Percentiles rank a stretch among this genome's conserved stretches.
Conservation (phyloP, 2,797 vertebrate species). For the Pseudochaenichthys georgianus region DNA sequence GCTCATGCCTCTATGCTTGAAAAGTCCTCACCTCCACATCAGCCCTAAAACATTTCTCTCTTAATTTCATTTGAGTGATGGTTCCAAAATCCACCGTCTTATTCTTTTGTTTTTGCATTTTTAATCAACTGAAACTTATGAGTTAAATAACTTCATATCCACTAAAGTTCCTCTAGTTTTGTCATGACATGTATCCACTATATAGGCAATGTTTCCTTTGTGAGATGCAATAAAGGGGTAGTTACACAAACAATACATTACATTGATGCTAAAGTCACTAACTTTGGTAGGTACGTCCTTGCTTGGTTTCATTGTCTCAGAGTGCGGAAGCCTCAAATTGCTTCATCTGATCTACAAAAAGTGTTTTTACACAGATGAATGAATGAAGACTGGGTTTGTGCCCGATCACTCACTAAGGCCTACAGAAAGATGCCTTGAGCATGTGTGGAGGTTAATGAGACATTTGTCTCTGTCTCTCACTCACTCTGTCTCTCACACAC, state of each 20-base stretch:
- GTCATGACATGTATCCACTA: neutral
- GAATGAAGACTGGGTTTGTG: neutral
- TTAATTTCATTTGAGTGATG: neutral
- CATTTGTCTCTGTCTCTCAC: conserved; percentile 48
- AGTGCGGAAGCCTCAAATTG: neutral
- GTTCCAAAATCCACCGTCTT: neutral
- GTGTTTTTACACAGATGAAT: conserved; percentile 12
- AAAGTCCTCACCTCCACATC: neutral
- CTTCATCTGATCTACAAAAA: neutral
- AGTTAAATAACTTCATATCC: neutral
- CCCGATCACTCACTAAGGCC: neutral
- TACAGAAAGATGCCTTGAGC: neutral
- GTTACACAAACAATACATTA: neutral
- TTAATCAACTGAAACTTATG: too few relatives aligned
- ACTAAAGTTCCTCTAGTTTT: neutral
- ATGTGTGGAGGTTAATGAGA: conserved; percentile 39
- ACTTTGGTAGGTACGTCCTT: neutral
- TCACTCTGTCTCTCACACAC: conserved; percentile 12
- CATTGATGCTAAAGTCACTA: neutral
- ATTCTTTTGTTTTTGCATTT: too few relatives aligned
- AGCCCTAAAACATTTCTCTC: neutral
- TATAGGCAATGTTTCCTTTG: neutral
- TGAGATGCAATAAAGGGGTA: neutral
- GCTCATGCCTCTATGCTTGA: neutral
- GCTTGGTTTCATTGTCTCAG: neutral